Percentiles rank a stretch among this genome's conserved stretches.
These are phyloP conservation scores for Rhynchotus rufescens DNA, from an alignment of 2,797 vertebrate species.

Conservation along the genomic window DNA sequence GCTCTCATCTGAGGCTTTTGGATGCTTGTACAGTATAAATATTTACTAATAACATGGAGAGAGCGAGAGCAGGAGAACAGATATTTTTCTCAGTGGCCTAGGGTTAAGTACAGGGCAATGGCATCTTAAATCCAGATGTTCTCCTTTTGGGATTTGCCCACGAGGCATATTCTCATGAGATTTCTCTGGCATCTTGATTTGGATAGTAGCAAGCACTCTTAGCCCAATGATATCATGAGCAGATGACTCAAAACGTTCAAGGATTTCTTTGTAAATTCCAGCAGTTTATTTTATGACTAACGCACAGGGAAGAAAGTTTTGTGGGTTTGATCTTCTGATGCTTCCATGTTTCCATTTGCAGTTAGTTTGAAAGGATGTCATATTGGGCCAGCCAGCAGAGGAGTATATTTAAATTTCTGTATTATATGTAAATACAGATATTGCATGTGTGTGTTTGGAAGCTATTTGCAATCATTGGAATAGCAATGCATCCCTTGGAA, in stretches of 20 bases:
- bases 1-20: conserved; percentile 25
- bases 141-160: conserved; percentile 79
- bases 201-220: conserved; percentile 70
- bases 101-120: conserved; percentile 76
- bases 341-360: conserved; percentile 66
- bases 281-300: conserved; percentile 58
- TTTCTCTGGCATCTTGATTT: conserved; percentile 66
- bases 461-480: conserved; percentile 54
- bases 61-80: conserved; percentile 68
- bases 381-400: conserved; percentile 27
- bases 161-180: conserved; percentile 77
- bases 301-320: conserved; percentile 30
- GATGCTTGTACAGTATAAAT: conserved; percentile 57
- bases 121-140: conserved; percentile 79
- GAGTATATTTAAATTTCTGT: conserved; percentile 58
- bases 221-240: conserved; percentile 66
- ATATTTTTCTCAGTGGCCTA: conserved; percentile 75
- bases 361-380: conserved; percentile 57
- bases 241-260: conserved; percentile 58
- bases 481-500: conserved; percentile 9
- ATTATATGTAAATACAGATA: conserved; percentile 35
- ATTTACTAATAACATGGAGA: conserved; percentile 66
- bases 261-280: conserved; percentile 66
- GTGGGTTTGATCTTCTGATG: conserved; percentile 61
- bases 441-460: not conserved